Conservation (phyloP, 2,888 invertebrate genomes). For the Agrotis puta region DNA sequence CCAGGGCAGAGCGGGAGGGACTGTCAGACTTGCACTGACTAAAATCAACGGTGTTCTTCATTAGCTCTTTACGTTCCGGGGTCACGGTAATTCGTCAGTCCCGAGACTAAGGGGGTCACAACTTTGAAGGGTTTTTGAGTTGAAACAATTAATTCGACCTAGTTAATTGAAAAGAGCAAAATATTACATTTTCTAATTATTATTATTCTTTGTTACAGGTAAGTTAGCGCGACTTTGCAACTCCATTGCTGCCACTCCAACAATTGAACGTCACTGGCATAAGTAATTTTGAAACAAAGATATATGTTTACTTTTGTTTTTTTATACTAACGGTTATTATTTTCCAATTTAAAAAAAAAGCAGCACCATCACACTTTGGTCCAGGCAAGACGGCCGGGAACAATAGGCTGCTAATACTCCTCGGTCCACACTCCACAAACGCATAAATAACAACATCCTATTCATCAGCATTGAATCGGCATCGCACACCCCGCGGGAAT, state of each 20-base stretch:
- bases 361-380: neutral
- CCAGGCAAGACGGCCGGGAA: constrained; percentile 39
- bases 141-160: neutral
- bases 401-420: constrained; percentile 50
- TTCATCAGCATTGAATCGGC: constrained; percentile 78
- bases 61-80: too few relatives aligned
- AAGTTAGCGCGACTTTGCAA: constrained; percentile 28
- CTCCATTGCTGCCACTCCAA: neutral
- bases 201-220: constrained; percentile 59
- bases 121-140: neutral
- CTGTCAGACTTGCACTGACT: too few relatives aligned
- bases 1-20: too few relatives aligned
- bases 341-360: neutral
- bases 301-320: too few relatives aligned
- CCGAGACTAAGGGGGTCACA: neutral
- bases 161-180: neutral
- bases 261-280: neutral
- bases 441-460: constrained; percentile 70
- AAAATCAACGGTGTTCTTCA: too few relatives aligned
- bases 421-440: constrained; percentile 31
- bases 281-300: too few relatives aligned
- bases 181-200: neutral
- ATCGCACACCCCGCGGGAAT: constrained; percentile 77
- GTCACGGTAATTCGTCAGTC: too few relatives aligned
- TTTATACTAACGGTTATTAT: too few relatives aligned